phyloP scores from a whole-genome alignment of 2,888 invertebrate species.

The Rhagium mordax region DNA sequence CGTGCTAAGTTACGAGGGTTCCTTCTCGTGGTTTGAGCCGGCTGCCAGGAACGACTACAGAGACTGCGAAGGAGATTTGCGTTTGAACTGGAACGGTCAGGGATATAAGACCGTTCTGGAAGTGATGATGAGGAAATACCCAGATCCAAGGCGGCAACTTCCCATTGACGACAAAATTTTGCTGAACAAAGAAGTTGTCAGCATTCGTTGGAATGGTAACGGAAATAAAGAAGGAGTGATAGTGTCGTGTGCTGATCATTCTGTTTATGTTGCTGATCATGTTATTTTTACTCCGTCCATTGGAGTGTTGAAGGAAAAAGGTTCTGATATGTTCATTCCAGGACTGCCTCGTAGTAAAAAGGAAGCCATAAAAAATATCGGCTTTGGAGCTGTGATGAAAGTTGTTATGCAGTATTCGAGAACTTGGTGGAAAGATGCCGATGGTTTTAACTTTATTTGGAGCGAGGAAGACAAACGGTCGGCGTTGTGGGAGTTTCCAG shows the following conservation, averaged over 20 bases:
- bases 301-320: slow-evolving; percentile 54
- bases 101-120: slow-evolving; percentile 79
- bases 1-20: slow-evolving; percentile 62
- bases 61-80: slow-evolving; percentile 79
- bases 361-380: slow-evolving; percentile 51
- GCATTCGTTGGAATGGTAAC: slow-evolving; percentile 43
- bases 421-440: slow-evolving; percentile 50
- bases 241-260: slow-evolving; percentile 71
- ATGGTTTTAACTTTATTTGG: slow-evolving; percentile 51
- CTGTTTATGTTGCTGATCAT: slow-evolving; percentile 72
- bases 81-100: slow-evolving; percentile 80
- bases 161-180: slow-evolving; percentile 56
- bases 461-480: slow-evolving; percentile 46
- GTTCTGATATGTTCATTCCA: slow-evolving; percentile 49
- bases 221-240: slow-evolving; percentile 34
- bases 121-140: slow-evolving; percentile 71
- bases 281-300: slow-evolving; percentile 74
- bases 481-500: slow-evolving; percentile 57
- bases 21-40: slow-evolving; percentile 77
- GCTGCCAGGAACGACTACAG: slow-evolving; percentile 79
- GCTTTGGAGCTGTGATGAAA: slow-evolving; percentile 53
- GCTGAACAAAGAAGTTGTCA: slow-evolving; percentile 54
- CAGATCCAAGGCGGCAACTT: slow-evolving; percentile 44
- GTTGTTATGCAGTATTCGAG: slow-evolving; percentile 47
- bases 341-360: slow-evolving; percentile 47